Conservation (phyloP, 2,113 vertebrate species). For the Amazona guildingii region DNA sequence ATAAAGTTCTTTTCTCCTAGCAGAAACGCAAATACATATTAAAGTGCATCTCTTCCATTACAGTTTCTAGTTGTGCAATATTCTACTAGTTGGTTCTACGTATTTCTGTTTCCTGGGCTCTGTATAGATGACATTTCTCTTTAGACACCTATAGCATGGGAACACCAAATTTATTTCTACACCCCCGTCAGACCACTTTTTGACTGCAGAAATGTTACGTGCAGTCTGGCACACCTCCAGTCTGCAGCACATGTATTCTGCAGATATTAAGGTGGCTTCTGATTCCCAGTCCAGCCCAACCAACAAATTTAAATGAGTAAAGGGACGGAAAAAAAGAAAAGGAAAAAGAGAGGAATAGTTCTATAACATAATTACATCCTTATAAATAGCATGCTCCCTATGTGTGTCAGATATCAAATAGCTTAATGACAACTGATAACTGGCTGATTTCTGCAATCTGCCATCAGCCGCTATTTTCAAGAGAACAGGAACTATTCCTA, state of each 20-base stretch:
- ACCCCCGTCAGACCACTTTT: not conserved
- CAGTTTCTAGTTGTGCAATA: not conserved
- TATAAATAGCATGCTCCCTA: conserved; percentile 46
- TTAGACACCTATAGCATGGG: not conserved
- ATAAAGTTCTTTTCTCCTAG: not conserved
- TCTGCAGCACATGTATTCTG: not conserved
- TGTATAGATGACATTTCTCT: not conserved
- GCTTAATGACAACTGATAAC: conserved; percentile 64
- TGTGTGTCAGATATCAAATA: conserved; percentile 51
- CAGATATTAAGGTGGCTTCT: not conserved
- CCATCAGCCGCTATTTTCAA: conserved; percentile 71
- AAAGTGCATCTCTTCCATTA: not conserved
- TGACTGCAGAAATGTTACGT: not conserved
- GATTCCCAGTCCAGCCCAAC: not conserved
- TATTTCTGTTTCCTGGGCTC: not conserved
- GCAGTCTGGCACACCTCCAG: not conserved
- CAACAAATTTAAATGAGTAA: not conserved
- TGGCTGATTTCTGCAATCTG: conserved; percentile 72
- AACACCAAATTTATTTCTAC: not conserved
- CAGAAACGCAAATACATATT: not conserved
- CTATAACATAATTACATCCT: conserved; percentile 8
- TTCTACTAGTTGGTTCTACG: not conserved
- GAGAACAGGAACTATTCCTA: conserved; percentile 65
- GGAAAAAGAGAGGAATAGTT: not conserved
- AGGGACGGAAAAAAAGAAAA: not conserved